A percentile compares a stretch with the other conserved stretches of the same genome.
phyloP scores from a whole-genome alignment of 2,888 invertebrate species.

The Carabus problematicus region DNA sequence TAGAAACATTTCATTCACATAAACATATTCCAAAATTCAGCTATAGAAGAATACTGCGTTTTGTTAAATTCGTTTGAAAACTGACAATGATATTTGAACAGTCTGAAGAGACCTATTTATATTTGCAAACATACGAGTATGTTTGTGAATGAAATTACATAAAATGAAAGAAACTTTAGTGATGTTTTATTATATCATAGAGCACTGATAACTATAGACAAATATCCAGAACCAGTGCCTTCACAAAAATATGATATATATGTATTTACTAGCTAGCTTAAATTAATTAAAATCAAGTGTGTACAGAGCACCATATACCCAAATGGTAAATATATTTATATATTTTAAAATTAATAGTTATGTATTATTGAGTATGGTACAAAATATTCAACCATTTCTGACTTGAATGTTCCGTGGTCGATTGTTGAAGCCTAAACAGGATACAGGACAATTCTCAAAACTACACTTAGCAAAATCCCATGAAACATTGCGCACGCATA shows the following conservation, averaged over 20 bases:
- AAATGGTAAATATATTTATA: slow-evolving; percentile 37
- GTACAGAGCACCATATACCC: slow-evolving; percentile 40
- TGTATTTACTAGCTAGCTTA: slow-evolving; percentile 13
- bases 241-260: too few relatives aligned
- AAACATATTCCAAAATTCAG: too few relatives aligned
- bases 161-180: slow-evolving; percentile 20
- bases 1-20: neutral
- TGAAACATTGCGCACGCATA: too few relatives aligned
- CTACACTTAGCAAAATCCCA: too few relatives aligned
- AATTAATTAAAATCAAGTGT: slow-evolving; percentile 32
- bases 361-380: slow-evolving; percentile 36
- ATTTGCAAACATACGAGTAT: too few relatives aligned
- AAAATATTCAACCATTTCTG: slow-evolving; percentile 36
- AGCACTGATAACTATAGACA: slow-evolving; percentile 20
- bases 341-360: slow-evolving; percentile 28
- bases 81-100: too few relatives aligned
- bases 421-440: slow-evolving; percentile 21
- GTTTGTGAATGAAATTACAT: too few relatives aligned
- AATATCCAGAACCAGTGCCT: neutral
- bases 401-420: slow-evolving; percentile 31
- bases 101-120: too few relatives aligned
- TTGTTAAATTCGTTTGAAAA: too few relatives aligned
- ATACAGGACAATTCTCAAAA: neutral
- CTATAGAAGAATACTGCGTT: too few relatives aligned
- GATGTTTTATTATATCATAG: slow-evolving; percentile 28